These are phyloP conservation scores for Ictidomys tridecemlineatus DNA, from an alignment of 2,113 vertebrate genomes.

Conservation along the genomic window DNA sequence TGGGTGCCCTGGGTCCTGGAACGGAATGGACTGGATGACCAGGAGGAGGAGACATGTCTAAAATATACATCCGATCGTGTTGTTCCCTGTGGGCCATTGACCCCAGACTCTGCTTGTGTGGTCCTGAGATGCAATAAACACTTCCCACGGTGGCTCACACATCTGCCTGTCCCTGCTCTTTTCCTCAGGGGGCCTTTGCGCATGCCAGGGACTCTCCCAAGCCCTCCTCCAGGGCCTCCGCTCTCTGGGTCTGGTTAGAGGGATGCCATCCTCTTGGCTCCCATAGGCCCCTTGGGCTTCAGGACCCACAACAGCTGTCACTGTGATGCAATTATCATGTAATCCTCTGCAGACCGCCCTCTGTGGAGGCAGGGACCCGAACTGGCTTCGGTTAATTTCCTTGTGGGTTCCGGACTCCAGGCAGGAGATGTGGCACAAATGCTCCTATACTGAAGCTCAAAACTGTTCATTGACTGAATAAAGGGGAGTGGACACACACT, in stretches of 20 bases:
- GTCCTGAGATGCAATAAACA: not conserved
- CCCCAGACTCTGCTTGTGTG: not conserved
- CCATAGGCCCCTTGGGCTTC: not conserved
- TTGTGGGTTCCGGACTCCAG: not conserved
- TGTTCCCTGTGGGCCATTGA: not conserved
- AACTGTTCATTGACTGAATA: not conserved
- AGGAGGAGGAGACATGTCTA: not conserved
- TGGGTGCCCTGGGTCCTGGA: no score
- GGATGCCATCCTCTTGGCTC: not conserved
- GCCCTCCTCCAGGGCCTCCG: accelerated
- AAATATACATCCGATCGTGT: not conserved
- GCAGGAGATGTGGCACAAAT: not conserved
- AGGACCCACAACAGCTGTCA: not conserved
- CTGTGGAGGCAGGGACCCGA: not conserved
- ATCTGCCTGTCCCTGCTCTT: no score
- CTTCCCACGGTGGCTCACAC: not conserved
- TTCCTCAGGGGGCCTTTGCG: not conserved
- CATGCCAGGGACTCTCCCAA: not conserved
- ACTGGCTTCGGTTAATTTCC: not conserved
- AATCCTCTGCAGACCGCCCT: not conserved
- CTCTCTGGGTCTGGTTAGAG: not conserved
- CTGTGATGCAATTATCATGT: not conserved
- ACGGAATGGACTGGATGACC: not conserved
- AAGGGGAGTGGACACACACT: not conserved
- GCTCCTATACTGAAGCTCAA: not conserved